Percentiles rank a stretch among this genome's conserved stretches.
Evolutionary conservation across 2,113 vertebrate genomes (phyloP).

Genomic region (Callithrix jacchus): DNA sequence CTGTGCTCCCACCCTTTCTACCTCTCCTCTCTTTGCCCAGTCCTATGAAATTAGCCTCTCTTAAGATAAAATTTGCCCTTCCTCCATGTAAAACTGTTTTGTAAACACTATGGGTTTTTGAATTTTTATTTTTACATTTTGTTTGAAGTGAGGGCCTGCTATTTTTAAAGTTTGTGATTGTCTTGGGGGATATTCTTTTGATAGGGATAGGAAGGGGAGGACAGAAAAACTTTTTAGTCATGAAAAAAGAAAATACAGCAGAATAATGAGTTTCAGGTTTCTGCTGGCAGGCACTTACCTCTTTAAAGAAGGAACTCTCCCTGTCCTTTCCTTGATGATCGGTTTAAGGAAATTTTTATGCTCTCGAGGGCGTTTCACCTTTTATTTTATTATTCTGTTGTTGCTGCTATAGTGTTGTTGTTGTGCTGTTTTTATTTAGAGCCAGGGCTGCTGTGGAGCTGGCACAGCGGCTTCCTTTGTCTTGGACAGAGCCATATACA

Average conservation of each 20-base stretch:
- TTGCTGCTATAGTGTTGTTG: not conserved
- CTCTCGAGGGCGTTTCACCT: not conserved
- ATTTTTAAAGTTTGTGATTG: slow-evolving; percentile 52
- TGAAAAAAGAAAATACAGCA: slow-evolving; percentile 50
- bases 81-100: slow-evolving; percentile 48
- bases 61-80: slow-evolving; percentile 32
- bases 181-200: slow-evolving; percentile 37
- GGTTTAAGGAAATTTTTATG: slow-evolving; percentile 38
- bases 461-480: too few relatives aligned
- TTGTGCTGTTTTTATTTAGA: slow-evolving; percentile 39
- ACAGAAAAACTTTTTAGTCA: slow-evolving; percentile 28
- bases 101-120: slow-evolving; percentile 13
- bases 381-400: slow-evolving; percentile 14
- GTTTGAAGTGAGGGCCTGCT: slow-evolving; percentile 46
- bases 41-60: slow-evolving; percentile 46
- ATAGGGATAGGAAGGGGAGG: not conserved
- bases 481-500: not conserved
- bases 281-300: slow-evolving; percentile 25
- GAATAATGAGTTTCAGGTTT: slow-evolving; percentile 42
- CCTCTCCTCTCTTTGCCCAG: slow-evolving; percentile 9
- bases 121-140: slow-evolving; percentile 43
- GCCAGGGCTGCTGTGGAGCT: not conserved
- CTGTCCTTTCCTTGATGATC: not conserved
- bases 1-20: slow-evolving; percentile 52
- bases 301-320: slow-evolving; percentile 22